Percentiles rank a stretch among this genome's conserved stretches.
Evolutionary conservation across 2,888 invertebrate genomes (phyloP).

Genomic region (Hemicrepidius hirtus): DNA sequence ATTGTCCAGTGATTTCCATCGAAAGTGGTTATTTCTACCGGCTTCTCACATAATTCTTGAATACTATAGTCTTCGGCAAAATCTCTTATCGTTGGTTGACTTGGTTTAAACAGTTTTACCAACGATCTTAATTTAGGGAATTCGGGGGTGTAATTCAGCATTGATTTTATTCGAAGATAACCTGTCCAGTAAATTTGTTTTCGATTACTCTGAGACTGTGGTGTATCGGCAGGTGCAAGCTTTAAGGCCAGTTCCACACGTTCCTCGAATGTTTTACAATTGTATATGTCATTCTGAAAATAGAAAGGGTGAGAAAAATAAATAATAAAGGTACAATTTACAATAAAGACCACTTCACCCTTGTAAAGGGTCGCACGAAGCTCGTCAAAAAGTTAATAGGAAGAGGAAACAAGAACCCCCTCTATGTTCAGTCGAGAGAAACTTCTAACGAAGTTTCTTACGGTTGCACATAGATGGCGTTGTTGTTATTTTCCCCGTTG

Average conservation of each 20-base stretch:
- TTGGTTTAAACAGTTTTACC: constrained; percentile 79
- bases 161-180: constrained; percentile 76
- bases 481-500: neutral
- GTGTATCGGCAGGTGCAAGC: constrained; percentile 67
- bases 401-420: no score
- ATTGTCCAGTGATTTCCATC: constrained; percentile 85
- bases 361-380: no score
- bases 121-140: constrained; percentile 72
- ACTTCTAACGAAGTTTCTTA: no score
- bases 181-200: constrained; percentile 69
- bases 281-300: constrained; percentile 71
- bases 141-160: constrained; percentile 72
- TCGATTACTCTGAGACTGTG: constrained; percentile 70
- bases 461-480: no score
- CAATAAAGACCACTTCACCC: no score
- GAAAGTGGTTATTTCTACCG: no score
- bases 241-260: constrained; percentile 75
- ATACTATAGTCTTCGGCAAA: constrained; percentile 81
- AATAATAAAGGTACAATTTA: no score
- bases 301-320: no score
- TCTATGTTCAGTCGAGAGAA: no score
- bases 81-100: constrained; percentile 74
- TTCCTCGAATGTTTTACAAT: constrained; percentile 75
- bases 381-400: constrained; percentile 60
- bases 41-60: constrained; percentile 75